A percentile compares a stretch with the other conserved stretches of the same genome.
These are phyloP conservation scores for Toxonevra muliebris DNA, from an alignment of 2,888 invertebrate genomes.

Conservation along the genomic window DNA sequence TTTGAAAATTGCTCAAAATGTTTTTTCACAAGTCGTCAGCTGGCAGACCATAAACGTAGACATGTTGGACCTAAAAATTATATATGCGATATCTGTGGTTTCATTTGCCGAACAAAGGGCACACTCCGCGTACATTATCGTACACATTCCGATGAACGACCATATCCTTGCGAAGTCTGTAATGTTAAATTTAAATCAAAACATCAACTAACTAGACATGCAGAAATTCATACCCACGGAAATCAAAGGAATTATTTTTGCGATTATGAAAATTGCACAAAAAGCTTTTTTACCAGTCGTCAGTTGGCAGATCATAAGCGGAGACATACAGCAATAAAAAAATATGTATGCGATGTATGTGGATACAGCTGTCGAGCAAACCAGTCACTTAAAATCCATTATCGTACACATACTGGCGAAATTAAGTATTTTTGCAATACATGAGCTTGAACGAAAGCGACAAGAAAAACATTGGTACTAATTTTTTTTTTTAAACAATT, in stretches of 20 bases:
- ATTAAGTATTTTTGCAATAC: conserved; percentile 48
- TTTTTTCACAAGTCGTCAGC: neutral
- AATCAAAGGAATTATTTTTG: conserved; percentile 47
- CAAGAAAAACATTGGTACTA: no score
- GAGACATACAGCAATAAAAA: conserved; percentile 49
- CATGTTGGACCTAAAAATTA: neutral
- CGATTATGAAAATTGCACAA: conserved; percentile 49
- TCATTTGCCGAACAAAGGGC: neutral
- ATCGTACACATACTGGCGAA: conserved; percentile 57
- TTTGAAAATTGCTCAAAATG: neutral
- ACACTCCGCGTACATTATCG: no score
- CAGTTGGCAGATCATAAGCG: conserved; percentile 51
- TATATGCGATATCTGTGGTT: neutral
- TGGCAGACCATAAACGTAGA: neutral
- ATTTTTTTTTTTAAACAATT: no score
- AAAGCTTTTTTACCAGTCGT: conserved; percentile 48
- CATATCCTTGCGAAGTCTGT: no score
- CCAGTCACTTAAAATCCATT: conserved; percentile 54
- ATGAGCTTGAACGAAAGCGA: conserved; percentile 17
- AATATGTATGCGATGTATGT: conserved; percentile 38
- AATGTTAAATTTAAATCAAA: no score
- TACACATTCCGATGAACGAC: no score
- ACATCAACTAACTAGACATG: conserved; percentile 27
- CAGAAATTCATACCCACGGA: conserved; percentile 43
- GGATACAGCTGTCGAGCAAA: conserved; percentile 44